phyloP scores from a whole-genome alignment of 2,888 invertebrate genomes.

The Drymonia ruficornis region DNA sequence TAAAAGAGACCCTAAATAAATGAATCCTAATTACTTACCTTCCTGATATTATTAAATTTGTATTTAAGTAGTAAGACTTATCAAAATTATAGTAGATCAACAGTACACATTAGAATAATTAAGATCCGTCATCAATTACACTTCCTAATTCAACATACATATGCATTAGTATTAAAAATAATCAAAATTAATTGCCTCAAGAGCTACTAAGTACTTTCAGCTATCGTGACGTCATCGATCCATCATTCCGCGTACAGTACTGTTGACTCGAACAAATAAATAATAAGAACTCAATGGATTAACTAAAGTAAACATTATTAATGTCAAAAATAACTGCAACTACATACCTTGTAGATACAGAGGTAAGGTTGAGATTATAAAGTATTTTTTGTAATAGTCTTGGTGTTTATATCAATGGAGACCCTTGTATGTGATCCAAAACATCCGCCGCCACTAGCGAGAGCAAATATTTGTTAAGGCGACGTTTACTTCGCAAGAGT shows the following conservation, averaged over 20 bases:
- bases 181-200: constrained; percentile 2
- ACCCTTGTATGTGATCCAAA: constrained; percentile 70
- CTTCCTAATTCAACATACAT: no score
- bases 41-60: no score
- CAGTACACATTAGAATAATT: no score
- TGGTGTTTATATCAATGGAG: constrained; percentile 62
- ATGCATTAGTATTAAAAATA: not conserved
- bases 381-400: constrained; percentile 20
- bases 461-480: constrained; percentile 62
- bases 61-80: no score
- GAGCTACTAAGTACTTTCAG: not conserved
- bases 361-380: constrained; percentile 25
- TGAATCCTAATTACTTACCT: no score
- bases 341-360: constrained; percentile 9
- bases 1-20: no score
- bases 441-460: constrained; percentile 69
- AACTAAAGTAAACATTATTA: constrained; percentile 56
- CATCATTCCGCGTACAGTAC: constrained; percentile 42
- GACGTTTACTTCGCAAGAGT: constrained; percentile 28
- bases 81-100: no score
- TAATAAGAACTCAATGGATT: constrained; percentile 61
- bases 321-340: constrained; percentile 3
- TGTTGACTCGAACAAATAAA: constrained; percentile 63
- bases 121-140: no score
- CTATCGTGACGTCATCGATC: constrained; percentile 48